These are phyloP conservation scores for Rhodophaea formosa DNA, from an alignment of 2,888 invertebrate species.

Conservation along the genomic window DNA sequence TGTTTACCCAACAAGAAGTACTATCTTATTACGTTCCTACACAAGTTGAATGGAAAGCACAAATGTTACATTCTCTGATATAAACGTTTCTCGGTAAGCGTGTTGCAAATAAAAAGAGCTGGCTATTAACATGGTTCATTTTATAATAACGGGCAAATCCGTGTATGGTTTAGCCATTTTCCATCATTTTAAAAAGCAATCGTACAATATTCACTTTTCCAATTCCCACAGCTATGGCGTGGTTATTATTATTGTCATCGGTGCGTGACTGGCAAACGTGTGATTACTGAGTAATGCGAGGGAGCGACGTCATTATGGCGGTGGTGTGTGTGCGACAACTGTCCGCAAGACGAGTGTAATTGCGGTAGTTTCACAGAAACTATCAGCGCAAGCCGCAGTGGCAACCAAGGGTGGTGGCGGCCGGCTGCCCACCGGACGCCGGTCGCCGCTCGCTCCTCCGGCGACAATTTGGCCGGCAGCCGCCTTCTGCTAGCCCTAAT, in stretches of 20 bases:
- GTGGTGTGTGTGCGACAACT: slow-evolving; percentile 54
- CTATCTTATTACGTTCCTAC: too few species aligned
- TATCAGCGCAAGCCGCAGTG: slow-evolving; percentile 33
- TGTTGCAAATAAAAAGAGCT: not conserved
- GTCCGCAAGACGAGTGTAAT: slow-evolving; percentile 56
- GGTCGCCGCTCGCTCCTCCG: slow-evolving; percentile 31
- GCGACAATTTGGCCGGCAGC: slow-evolving; percentile 41
- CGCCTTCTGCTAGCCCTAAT: slow-evolving; percentile 47
- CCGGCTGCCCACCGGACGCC: slow-evolving; percentile 7
- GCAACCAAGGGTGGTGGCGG: slow-evolving; percentile 18
- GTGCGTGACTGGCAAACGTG: slow-evolving; percentile 63
- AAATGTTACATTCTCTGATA: not conserved
- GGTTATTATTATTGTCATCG: slow-evolving; percentile 57
- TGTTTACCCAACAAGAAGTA: too few species aligned
- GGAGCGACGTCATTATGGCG: slow-evolving; percentile 45
- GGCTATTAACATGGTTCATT: slow-evolving; percentile 3
- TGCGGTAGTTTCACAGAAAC: slow-evolving; percentile 56
- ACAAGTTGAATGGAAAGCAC: not conserved
- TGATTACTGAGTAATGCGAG: slow-evolving; percentile 54
- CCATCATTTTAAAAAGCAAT: slow-evolving; percentile 27
- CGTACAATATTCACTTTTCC: slow-evolving; percentile 36
- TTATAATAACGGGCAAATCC: slow-evolving; percentile 3
- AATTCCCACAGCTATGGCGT: slow-evolving; percentile 55
- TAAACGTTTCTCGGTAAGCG: not conserved
- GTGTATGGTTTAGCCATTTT: slow-evolving; percentile 21